Conservation (phyloP, 2,113 vertebrate genomes). For the Protobothrops flavoviridis region DNA sequence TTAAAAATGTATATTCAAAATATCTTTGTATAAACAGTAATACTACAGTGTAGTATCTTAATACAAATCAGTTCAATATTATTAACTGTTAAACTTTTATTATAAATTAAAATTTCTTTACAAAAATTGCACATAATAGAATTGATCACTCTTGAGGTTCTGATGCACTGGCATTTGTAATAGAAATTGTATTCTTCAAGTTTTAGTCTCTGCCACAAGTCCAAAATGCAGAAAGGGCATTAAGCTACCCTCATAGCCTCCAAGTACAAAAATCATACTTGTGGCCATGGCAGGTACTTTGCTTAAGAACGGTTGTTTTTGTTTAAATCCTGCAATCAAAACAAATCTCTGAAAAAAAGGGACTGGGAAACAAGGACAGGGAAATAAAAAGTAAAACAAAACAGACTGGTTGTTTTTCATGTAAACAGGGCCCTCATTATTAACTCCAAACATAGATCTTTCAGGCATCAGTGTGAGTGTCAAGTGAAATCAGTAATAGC, state of each 20-base stretch:
- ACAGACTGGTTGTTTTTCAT: conserved; percentile 74
- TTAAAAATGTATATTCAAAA: conserved; percentile 69
- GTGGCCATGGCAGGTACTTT: conserved; percentile 77
- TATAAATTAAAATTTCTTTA: conserved; percentile 86
- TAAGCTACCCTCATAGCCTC: conserved; percentile 78
- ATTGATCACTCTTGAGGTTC: conserved; percentile 82
- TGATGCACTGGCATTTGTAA: conserved; percentile 82
- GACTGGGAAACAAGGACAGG: conserved; percentile 61
- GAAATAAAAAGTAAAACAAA: conserved; percentile 70
- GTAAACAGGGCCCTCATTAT: conserved; percentile 78
- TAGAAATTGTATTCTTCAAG: conserved; percentile 82
- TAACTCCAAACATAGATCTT: conserved; percentile 78
- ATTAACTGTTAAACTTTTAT: conserved; percentile 88
- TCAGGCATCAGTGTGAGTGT: conserved; percentile 78
- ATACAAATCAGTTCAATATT: conserved; percentile 77
- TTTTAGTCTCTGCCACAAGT: conserved; percentile 85
- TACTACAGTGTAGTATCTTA: conserved; percentile 70
- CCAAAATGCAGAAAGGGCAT: conserved; percentile 77
- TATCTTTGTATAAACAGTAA: conserved; percentile 71
- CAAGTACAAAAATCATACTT: conserved; percentile 81
- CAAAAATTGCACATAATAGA: conserved; percentile 89
- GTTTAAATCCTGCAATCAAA: conserved; percentile 82
- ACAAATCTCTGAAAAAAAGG: conserved; percentile 69
- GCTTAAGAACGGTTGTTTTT: conserved; percentile 79
- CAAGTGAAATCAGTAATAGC: conserved; percentile 77